Evolutionary conservation across 2,113 vertebrate genomes (phyloP), one percentile per base, ranked within the genome.

Genomic region (Anhinga rufa): DNA sequence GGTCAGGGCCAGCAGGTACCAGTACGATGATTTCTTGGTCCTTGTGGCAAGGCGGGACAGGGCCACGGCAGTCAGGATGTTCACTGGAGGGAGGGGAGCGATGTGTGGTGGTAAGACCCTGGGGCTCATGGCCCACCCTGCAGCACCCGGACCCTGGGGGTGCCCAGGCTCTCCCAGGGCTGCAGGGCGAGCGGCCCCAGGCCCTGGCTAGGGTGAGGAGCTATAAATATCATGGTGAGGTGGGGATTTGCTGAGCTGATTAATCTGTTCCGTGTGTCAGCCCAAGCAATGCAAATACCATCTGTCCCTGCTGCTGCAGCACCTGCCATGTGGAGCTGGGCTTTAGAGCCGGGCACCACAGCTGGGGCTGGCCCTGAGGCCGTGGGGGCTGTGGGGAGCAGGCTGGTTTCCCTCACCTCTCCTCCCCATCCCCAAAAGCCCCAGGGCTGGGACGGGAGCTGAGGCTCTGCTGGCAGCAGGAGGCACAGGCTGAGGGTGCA

Each of bases 1-100:
- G 0, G 99, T 99, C 96, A 99, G 98, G 0, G 99, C 99, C 96
- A 99, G 94, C 3, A 99, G 98, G 97, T 99, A 99, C 96, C 97
- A 98, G 96, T 99, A 99, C 0, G 99, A 98, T 0, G 99, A 97
- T 19, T 99, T 99, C 97, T 98, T 98, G 70, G 98, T 99, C 83
- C 98, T 98, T 28, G 84, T 75, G 5, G 98, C 98, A 55, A 99
- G 98, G 17, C 98, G 97, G 84, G 98, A 98, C 88, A 99, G 96
- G 13, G 98, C 98, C 95, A 99, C 97, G 0, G 98, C 86, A 0
- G 98, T 99, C 96, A 99, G 98, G 86, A 99, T 78, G 86, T 99
- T 99, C 68, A 99, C 99, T 99, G 98, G 12, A n/a, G 12, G 75
- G 58, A 93, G n/a, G 22, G 34, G 32, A 58, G 87, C 2, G 24